Conservation (phyloP, 2,888 invertebrate genomes). For the Pammene fasciana region DNA sequence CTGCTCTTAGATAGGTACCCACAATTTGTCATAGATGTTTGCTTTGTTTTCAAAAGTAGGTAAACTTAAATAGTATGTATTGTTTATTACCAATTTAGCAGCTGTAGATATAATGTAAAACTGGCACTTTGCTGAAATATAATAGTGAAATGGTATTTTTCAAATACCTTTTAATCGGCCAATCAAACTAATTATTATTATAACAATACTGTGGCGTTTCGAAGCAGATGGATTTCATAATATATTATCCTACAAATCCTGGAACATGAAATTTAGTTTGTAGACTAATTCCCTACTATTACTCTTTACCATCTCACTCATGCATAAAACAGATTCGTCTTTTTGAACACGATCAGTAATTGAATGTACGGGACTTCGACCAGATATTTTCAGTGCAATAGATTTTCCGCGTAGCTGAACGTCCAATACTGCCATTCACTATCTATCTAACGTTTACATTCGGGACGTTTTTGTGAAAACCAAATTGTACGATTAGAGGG, state of each 20-base stretch:
- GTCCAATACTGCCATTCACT: conserved; percentile 52
- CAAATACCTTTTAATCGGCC: too few species aligned
- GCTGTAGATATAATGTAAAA: too few species aligned
- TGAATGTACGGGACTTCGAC: conserved; percentile 39
- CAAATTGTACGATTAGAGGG: conserved; percentile 30
- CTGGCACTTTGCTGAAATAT: too few species aligned
- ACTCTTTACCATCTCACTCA: conserved; percentile 24
- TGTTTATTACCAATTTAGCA: not conserved
- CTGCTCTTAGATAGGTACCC: not conserved
- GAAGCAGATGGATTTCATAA: not conserved
- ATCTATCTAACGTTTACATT: conserved; percentile 44
- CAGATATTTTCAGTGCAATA: conserved; percentile 46
- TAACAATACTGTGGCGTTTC: too few species aligned
- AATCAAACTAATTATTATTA: too few species aligned
- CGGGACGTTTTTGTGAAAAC: conserved; percentile 23
- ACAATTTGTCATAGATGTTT: conserved; percentile 7
- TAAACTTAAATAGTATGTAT: not conserved
- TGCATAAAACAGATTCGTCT: conserved; percentile 41
- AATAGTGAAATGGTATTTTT: too few species aligned
- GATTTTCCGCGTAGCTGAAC: conserved; percentile 45
- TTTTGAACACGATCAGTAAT: conserved; percentile 43
- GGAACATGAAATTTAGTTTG: not conserved
- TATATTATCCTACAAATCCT: not conserved
- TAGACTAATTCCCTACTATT: conserved; percentile 16
- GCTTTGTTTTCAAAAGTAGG: not conserved